Conservation (phyloP, 92 coral and sea anemone genomes). For the Phymanthus crucifer region DNA sequence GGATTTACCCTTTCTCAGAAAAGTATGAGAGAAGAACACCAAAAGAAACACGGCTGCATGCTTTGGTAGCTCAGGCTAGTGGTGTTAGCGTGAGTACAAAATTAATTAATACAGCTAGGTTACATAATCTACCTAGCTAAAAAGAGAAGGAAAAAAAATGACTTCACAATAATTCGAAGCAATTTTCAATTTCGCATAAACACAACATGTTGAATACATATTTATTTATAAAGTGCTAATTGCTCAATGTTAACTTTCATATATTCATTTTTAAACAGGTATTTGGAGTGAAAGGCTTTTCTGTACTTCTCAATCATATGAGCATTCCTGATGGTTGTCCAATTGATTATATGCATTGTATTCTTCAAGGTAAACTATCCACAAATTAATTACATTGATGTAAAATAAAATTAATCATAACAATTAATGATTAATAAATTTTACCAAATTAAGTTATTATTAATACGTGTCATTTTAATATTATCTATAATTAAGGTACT, state of each 20-base stretch:
- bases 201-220: too few relatives aligned
- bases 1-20: neutral
- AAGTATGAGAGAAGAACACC: neutral
- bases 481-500: constrained; percentile 24
- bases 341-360: constrained; percentile 63
- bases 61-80: constrained; percentile 37
- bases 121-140: too few relatives aligned
- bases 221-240: neutral
- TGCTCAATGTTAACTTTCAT: neutral
- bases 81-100: constrained; percentile 38
- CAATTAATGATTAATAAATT: too few relatives aligned
- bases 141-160: too few relatives aligned
- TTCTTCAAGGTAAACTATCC: constrained; percentile 43
- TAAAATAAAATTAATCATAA: too few relatives aligned
- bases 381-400: too few relatives aligned
- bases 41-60: constrained; percentile 24
- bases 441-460: too few relatives aligned
- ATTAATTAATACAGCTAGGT: neutral
- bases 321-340: constrained; percentile 56
- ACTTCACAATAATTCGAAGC: too few relatives aligned
- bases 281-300: constrained; percentile 51
- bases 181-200: too few relatives aligned
- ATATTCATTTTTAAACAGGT: constrained; percentile 20
- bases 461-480: neutral
- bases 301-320: constrained; percentile 46